Base-by-base conservation (phyloP, 1,140 invertebrate species). In the Orussus abietinus region DNA sequence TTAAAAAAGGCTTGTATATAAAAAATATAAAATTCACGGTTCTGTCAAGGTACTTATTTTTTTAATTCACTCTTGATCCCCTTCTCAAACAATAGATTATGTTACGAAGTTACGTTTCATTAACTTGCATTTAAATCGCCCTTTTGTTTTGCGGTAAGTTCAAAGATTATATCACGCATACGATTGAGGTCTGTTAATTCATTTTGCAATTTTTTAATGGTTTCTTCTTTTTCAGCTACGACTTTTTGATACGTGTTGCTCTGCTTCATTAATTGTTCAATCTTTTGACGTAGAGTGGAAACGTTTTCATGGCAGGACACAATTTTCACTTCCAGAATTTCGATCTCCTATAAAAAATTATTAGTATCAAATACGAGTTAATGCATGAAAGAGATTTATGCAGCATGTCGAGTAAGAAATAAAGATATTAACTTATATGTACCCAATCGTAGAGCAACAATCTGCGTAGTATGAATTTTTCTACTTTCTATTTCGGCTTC, bases 101-200 rank as follows among this genome's bases (percentile, higher is more conserved):
- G n/a, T n/a, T n/a, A n/a, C n/a, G n/a, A n/a, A 18, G 11, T 10
- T 21, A 29, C 20, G 13, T 14, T 20, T 20, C n/a, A 22, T 32
- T 32, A 25, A n/a, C 42, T 57, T 25, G 43, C 21, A 28, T 25
- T 47, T 22, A 58, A 28, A 18, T 59, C 57, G 29, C 60, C 58
- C 21, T 65, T 69, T 29, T 65, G 66, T 31, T 65, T 62, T 5
- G 63, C 63, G 30, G 66, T 67, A 14, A 69, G 44, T 17, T 65
- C 55, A 12, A 64, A 64, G 5, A 69, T 69, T 60, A 65, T 67
- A 29, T 67, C 64, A n/a, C 64, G 41, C 65, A 69, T 68, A 18
- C 59, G 53, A 38, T 58, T 64, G 7, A 69, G 42, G 29, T 66
- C 57, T 13, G 35, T 43, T n/a, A 69, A 42, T 38, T 69, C 64